Conservation (phyloP, 2,888 invertebrate species). For the Beris chalybata region DNA sequence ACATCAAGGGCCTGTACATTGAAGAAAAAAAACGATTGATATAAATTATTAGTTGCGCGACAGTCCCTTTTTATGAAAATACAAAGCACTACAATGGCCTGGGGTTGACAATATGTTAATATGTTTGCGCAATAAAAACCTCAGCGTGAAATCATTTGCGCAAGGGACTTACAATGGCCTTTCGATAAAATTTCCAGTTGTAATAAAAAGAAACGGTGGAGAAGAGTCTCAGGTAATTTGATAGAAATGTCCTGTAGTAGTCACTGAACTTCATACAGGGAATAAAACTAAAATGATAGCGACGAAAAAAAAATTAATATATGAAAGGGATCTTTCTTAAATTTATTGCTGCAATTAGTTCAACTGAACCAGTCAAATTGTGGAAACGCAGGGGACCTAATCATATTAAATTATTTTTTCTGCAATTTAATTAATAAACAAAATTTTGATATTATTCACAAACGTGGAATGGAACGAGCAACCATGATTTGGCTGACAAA, state of each 20-base stretch:
- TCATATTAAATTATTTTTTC: too few species aligned
- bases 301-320: background rate
- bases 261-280: background rate
- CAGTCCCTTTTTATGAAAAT: too few species aligned
- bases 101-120: slow-evolving; percentile 39
- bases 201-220: background rate
- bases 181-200: background rate
- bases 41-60: too few species aligned
- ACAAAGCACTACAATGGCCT: slow-evolving; percentile 16
- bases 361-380: too few species aligned
- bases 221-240: background rate
- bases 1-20: too few species aligned
- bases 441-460: too few species aligned
- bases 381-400: too few species aligned
- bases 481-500: too few species aligned
- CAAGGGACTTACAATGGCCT: background rate
- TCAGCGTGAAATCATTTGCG: slow-evolving; percentile 38
- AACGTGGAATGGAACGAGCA: too few species aligned
- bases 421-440: too few species aligned
- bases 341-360: slow-evolving; percentile 21
- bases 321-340: background rate
- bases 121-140: slow-evolving; percentile 40
- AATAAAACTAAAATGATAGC: background rate
- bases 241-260: background rate
- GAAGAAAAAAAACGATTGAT: too few species aligned